Evolutionary conservation across 2,113 vertebrate species (phyloP).

Genomic region (Cyanocitta stelleri): DNA sequence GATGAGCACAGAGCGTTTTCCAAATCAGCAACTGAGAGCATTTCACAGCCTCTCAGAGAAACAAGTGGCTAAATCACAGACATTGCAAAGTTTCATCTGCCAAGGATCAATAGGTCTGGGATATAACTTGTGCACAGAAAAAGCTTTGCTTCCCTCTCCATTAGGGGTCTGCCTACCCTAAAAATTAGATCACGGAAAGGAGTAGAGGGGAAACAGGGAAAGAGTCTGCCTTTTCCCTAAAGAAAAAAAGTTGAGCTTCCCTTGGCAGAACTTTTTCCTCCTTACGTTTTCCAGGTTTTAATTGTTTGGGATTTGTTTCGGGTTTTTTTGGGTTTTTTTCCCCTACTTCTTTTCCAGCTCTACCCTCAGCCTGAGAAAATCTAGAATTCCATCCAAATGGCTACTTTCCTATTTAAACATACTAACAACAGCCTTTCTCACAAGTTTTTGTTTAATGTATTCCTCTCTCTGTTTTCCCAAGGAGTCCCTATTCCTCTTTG

Average conservation of each 20-base stretch:
- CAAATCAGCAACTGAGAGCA: background rate
- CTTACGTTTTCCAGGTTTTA: background rate
- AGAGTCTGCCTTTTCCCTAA: background rate
- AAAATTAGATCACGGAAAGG: background rate
- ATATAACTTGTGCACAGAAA: background rate
- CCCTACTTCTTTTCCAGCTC: background rate
- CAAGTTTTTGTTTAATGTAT: background rate
- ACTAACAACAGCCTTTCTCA: background rate
- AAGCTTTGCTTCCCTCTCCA: background rate
- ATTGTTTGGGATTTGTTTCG: background rate
- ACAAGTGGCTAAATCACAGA: background rate
- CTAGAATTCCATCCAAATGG: background rate
- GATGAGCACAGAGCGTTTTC: background rate
- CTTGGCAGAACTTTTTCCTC: background rate
- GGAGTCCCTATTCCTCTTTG: background rate
- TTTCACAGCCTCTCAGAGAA: background rate
- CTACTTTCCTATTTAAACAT: background rate
- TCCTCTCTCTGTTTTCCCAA: accelerated
- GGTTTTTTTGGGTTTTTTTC: background rate
- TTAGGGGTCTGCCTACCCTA: background rate
- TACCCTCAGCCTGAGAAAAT: background rate
- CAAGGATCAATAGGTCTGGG: background rate
- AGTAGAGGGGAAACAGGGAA: background rate
- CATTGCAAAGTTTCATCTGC: background rate
- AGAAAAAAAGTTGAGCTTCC: background rate